phyloP scores from a whole-genome alignment of 2,113 vertebrate genomes.

The Asarcornis scutulata region DNA sequence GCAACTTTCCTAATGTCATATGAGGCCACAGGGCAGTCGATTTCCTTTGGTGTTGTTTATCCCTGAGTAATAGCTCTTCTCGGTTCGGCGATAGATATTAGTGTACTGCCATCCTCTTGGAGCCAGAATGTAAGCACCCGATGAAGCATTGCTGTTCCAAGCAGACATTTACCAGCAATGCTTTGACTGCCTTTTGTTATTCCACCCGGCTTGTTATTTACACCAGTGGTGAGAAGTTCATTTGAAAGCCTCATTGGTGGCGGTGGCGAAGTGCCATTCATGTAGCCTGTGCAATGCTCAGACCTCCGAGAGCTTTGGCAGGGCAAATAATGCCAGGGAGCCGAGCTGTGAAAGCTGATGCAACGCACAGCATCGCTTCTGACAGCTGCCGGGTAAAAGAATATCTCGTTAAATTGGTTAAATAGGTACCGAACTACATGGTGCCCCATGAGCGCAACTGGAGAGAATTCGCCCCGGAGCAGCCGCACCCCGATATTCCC shows the following conservation, averaged over 20 bases:
- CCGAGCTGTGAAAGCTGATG: neutral
- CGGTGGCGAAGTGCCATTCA: neutral
- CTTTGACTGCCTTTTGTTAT: conserved; percentile 57
- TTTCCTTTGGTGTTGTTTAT: conserved; percentile 9
- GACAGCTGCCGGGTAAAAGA: neutral
- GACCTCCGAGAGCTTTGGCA: neutral
- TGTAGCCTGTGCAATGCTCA: neutral
- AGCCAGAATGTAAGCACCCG: conserved; percentile 43
- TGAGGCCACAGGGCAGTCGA: conserved; percentile 69
- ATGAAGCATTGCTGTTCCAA: conserved; percentile 14
- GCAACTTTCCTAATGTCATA: conserved; percentile 60
- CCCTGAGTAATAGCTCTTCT: conserved; percentile 58
- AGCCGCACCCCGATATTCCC: conserved; percentile 85
- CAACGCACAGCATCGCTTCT: neutral
- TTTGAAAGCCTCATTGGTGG: conserved; percentile 23
- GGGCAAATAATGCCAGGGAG: neutral
- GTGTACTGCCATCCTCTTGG: neutral
- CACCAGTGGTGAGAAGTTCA: conserved; percentile 22
- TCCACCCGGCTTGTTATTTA: conserved; percentile 17
- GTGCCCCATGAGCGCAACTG: conserved; percentile 86
- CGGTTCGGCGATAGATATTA: neutral
- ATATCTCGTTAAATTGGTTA: neutral
- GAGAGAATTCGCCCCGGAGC: conserved; percentile 92
- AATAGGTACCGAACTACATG: conserved; percentile 88
- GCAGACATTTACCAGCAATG: conserved; percentile 29